A percentile compares a stretch with the other conserved stretches of the same genome.
These are phyloP conservation scores for Platichthys stellatus DNA, from an alignment of 2,113 vertebrate genomes.

Conservation along the genomic window DNA sequence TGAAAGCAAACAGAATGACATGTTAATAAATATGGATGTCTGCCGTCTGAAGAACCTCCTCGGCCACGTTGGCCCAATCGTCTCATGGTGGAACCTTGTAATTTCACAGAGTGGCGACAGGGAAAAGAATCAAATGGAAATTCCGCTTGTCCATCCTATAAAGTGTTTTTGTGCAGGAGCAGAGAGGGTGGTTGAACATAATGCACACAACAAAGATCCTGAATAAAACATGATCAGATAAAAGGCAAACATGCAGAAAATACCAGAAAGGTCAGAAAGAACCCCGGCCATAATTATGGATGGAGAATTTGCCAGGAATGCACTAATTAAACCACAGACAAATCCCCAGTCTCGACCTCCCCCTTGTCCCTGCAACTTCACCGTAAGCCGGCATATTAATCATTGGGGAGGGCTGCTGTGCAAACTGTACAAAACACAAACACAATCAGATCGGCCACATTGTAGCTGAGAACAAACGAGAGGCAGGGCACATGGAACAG, in stretches of 20 bases:
- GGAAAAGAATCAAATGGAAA: constrained; percentile 70
- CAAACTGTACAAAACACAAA: constrained; percentile 42
- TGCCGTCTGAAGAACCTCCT: constrained; percentile 63
- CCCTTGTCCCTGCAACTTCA: constrained; percentile 67
- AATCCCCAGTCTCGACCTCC: constrained; percentile 71
- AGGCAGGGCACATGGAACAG: constrained; percentile 8
- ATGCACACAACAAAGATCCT: constrained; percentile 75
- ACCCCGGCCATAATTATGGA: constrained; percentile 77
- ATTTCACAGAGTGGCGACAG: constrained; percentile 60
- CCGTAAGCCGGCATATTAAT: constrained; percentile 79
- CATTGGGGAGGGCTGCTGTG: constrained; percentile 55
- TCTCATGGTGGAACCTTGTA: constrained; percentile 58
- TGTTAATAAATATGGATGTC: constrained; percentile 74
- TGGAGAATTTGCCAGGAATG: constrained; percentile 79
- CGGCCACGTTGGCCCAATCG: constrained; percentile 49
- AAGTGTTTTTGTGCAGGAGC: constrained; percentile 47
- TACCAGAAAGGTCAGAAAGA: constrained; percentile 81
- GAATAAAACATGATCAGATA: constrained; percentile 84
- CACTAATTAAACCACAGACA: constrained; percentile 83
- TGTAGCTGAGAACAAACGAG: constrained; percentile 19
- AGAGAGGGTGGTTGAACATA: constrained; percentile 67
- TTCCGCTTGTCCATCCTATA: constrained; percentile 47
- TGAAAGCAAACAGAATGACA: constrained; percentile 74
- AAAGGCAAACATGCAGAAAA: constrained; percentile 82
- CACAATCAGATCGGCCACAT: constrained; percentile 4